Base-by-base conservation (phyloP, 2,888 invertebrate species). In the Heliconius erato region DNA sequence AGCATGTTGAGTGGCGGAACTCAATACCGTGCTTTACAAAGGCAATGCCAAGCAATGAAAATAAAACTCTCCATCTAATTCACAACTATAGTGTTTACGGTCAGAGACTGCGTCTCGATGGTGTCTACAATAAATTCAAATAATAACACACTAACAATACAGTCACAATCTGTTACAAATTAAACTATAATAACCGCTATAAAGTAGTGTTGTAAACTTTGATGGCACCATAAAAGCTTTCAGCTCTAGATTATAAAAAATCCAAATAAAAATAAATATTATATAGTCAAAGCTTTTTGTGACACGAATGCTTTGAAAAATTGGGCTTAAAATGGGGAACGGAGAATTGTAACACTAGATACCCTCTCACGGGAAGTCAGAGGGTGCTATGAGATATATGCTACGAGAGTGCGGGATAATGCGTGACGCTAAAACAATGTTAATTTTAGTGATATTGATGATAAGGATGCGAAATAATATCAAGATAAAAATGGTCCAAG, bases 211-310 rank as follows among this genome's bases (percentile, higher is more conserved):
- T 76, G 76, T 68, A 67, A 59, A 76, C 19, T n/a, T 76, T 80
- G 54, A 80, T 76, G 76, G 28, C 35, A 11, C 3, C 35, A 76
- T 80, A 76, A 80, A 80, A 76, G 76, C 76, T 76, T 63, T 76
- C 35, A 80, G 67, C 76, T 63, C n/a, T 63, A 5, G 59, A 76
- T 63, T 76, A 40, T 76, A 63, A 63, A 76, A 40, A 76, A 76
- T 59, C 3, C 7, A 76, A 59, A n/a, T 40, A 63, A 35, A 35
- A 35, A 76, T 63, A 40, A 14, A 76, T 63, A 63, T 63, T n/a
- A 35, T n/a, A 40, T 59, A 19, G 49, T 54, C 54, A 19, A 23
- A 54, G 23, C 54, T 23, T 54, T 23, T 54, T 54, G 23, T 7
- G 63, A 63, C 63, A 63, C n/a, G 12, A 63, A 63, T 3, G 3